phyloP scores from a whole-genome alignment of 35 echinoderm and acorn worm species.

The Chiridota heheva region DNA sequence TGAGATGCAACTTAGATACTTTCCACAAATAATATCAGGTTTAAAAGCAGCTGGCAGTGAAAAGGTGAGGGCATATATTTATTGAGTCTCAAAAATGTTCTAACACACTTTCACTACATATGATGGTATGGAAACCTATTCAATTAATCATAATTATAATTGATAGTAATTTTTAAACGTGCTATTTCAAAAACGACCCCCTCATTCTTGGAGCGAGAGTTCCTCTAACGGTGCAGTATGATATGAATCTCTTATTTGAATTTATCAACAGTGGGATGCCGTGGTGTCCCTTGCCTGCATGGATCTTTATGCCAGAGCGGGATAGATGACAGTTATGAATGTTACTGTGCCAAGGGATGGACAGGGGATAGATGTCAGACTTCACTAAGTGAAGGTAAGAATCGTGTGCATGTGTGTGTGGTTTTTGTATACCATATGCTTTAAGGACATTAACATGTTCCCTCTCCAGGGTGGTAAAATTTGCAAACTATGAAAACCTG shows the following conservation, averaged over 20 bases:
- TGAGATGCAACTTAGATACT: too few species aligned
- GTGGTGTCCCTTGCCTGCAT: constrained; percentile 70
- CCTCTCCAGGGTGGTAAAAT: background rate
- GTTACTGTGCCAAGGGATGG: constrained; percentile 70
- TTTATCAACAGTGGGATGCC: constrained; percentile 64
- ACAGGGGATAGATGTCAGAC: constrained; percentile 60
- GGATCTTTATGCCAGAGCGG: constrained; percentile 64
- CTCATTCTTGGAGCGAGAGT: background rate
- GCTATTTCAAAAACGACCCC: too few species aligned
- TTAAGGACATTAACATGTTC: background rate
- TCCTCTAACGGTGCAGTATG: background rate
- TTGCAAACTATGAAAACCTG: too few species aligned
- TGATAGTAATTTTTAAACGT: too few species aligned
- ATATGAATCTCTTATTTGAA: background rate
- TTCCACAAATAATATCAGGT: too few species aligned
- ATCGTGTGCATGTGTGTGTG: background rate
- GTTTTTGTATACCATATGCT: background rate
- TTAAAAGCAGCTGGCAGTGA: too few species aligned
- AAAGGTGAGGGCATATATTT: too few species aligned
- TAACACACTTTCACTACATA: too few species aligned
- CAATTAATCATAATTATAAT: too few species aligned
- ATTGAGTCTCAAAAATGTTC: too few species aligned
- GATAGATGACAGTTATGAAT: constrained; percentile 34
- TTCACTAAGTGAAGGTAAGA: constrained; percentile 49
- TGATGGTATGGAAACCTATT: too few species aligned